Base-by-base conservation (phyloP, 2,888 invertebrate genomes). In the Watsonalla cultraria region DNA sequence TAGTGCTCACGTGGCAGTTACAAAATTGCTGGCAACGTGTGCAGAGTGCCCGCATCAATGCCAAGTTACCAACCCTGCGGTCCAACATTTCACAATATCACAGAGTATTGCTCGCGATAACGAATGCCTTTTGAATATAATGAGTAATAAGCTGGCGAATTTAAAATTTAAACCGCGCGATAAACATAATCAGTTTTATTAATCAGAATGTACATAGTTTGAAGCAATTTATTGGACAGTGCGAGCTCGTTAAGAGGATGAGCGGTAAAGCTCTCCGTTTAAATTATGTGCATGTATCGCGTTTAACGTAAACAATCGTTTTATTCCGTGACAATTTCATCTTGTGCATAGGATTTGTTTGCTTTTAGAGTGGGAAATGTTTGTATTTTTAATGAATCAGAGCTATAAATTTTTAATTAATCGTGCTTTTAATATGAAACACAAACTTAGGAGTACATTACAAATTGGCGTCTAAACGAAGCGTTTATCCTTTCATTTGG, bases 141-240 rank as follows among this genome's bases (percentile, higher is more conserved):
- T 69, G 63, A 73, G 72, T 74, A 76, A 76, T 80, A 75, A 76
- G 63, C 74, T 62, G 55, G 65, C 49, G 70, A 72, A 73, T 77
- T 76, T 76, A 74, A 78, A 79, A 78, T 77, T 77, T 76, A 76
- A 76, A 70, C 70, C 68, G 62, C 65, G 69, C 67, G 72, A 78
- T 81, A 76, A 76, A 78, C 73, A 78, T 81, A 78, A 82, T 80
- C 78, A 78, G 74, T 81, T 81, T 79, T 84, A 83, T 81, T 80
- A 82, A 84, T 84, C 80, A 80, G 74, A 82, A 80, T 76, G 70
- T 73, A 74, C 74, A 77, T 78, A 80, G 78, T 79, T 78, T 71
- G 66, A 75, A 78, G 76, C 73, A 81, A 84, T 86, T 85, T 84
- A 84, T 84, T 76, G 79, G 80, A 80, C 78, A 81, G 74, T 73